phyloP scores from a whole-genome alignment of 2,113 vertebrate genomes.

The Larimichthys polyactis region DNA sequence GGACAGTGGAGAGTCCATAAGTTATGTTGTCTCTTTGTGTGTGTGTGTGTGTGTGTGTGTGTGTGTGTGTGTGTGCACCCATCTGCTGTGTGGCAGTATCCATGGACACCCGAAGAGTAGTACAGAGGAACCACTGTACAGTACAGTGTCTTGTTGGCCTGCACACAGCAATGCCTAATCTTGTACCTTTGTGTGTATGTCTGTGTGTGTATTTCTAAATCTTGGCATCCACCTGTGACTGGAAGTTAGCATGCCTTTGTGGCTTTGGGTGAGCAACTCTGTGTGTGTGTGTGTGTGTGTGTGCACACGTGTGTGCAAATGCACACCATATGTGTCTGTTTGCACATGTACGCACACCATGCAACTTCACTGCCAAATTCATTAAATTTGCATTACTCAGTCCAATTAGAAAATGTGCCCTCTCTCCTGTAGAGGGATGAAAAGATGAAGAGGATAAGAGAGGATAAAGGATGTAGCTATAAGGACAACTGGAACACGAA shows the following conservation, averaged over 20 bases:
- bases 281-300: background rate
- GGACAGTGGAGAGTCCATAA: constrained; percentile 10
- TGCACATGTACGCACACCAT: constrained; percentile 39
- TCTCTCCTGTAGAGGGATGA: constrained; percentile 60
- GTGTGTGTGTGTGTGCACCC: constrained; percentile 7
- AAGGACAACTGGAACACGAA: constrained; percentile 2
- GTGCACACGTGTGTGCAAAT: background rate
- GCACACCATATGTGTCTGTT: constrained; percentile 26
- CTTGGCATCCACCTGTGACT: constrained; percentile 49
- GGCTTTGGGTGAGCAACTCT: constrained; percentile 18
- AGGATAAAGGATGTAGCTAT: constrained; percentile 16
- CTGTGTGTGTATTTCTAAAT: background rate
- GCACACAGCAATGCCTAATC: constrained; percentile 1
- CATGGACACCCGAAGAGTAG: constrained; percentile 31
- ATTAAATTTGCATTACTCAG: constrained; percentile 75
- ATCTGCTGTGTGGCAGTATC: constrained; percentile 53
- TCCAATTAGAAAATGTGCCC: constrained; percentile 63
- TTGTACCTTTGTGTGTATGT: background rate
- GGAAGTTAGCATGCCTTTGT: constrained; percentile 21
- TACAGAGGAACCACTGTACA: constrained; percentile 36
- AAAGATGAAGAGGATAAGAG: constrained; percentile 53
- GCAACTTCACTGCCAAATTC: constrained; percentile 67
- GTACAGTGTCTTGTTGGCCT: constrained; percentile 23
- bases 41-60: background rate
- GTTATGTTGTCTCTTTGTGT: constrained; percentile 12